phyloP scores from a whole-genome alignment of 2,797 vertebrate genomes.

The Forpus xanthops region DNA sequence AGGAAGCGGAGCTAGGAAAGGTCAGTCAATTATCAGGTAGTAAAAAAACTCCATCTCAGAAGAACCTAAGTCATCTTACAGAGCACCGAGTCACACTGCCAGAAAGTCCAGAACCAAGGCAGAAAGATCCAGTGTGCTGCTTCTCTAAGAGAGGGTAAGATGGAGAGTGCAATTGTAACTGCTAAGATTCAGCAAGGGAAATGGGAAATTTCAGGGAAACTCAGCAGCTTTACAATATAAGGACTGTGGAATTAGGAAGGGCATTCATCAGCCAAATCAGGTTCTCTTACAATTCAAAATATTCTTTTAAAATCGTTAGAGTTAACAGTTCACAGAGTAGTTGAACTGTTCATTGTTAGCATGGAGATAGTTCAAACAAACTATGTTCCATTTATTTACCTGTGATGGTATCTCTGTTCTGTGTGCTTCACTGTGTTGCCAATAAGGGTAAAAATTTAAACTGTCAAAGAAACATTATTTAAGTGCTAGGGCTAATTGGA shows the following conservation, averaged over 20 bases:
- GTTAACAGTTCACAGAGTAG: not conserved
- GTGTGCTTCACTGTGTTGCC: not conserved
- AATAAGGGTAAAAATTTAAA: not conserved
- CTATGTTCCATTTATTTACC: not conserved
- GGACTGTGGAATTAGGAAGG: not conserved
- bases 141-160: not conserved
- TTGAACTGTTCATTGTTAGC: not conserved
- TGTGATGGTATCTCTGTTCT: not conserved
- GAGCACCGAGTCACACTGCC: not conserved
- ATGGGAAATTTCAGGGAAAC: not conserved
- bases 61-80: not conserved
- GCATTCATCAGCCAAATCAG: not conserved
- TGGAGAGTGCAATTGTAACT: not conserved
- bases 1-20: not conserved
- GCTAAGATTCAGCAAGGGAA: not conserved
- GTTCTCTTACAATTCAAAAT: not conserved
- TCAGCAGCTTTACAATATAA: not conserved
- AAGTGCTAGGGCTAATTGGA: not conserved
- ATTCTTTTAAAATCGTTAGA: not conserved
- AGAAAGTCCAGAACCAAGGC: not conserved
- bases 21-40: not conserved
- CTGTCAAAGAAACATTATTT: not conserved
- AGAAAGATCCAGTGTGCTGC: not conserved
- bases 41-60: not conserved
- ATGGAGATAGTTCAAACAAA: not conserved